phyloP scores from a whole-genome alignment of 2,113 vertebrate genomes.

The Pavo muticus region DNA sequence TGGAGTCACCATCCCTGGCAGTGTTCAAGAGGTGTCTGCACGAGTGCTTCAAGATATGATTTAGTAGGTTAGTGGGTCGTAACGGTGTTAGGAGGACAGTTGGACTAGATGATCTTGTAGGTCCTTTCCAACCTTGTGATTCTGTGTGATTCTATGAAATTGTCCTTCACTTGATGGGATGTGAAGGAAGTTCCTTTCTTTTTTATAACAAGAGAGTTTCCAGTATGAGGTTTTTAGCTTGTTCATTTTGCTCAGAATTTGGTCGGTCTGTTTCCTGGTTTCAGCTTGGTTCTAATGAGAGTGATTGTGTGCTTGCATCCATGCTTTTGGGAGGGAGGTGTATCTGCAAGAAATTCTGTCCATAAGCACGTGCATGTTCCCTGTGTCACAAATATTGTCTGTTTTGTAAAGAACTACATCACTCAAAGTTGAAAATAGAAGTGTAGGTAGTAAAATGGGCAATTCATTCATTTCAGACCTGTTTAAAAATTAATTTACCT shows the following conservation, averaged over 20 bases:
- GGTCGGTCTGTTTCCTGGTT: neutral
- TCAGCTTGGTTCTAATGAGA: neutral
- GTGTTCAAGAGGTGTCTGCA: no score
- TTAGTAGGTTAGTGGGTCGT: no score
- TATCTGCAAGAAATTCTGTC: neutral
- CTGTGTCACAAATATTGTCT: neutral
- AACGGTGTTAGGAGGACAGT: no score
- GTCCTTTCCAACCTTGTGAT: no score
- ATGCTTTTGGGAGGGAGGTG: neutral
- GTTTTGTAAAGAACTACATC: neutral
- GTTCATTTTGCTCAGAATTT: neutral
- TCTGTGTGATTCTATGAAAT: neutral
- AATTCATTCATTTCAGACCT: neutral
- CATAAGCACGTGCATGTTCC: neutral
- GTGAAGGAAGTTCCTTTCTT: neutral
- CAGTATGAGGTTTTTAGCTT: neutral
- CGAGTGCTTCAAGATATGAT: no score
- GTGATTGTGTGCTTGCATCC: neutral
- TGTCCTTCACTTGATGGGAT: neutral
- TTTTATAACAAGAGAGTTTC: accelerated
- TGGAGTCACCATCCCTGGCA: no score
- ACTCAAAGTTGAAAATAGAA: neutral
- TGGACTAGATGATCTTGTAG: no score
- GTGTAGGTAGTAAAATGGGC: neutral
- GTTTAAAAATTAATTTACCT: neutral